phyloP scores from a whole-genome alignment of 1,140 invertebrate genomes.

The Drosophila takahashii region DNA sequence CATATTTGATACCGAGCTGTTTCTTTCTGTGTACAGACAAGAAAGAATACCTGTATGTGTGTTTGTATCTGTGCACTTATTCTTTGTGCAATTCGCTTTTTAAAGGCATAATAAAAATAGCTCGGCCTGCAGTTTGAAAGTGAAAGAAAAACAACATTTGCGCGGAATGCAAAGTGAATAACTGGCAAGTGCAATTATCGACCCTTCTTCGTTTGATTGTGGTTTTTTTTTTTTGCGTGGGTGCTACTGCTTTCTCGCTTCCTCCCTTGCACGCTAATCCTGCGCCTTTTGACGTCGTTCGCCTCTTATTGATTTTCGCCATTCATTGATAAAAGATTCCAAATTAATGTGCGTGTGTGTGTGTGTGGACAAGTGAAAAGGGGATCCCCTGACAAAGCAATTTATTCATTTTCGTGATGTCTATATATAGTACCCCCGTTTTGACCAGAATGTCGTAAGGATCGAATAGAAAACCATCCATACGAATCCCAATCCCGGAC shows the following conservation, averaged over 20 bases:
- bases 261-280: conserved; percentile 36
- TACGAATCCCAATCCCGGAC: conserved; percentile 47
- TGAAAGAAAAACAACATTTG: conserved; percentile 40
- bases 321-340: conserved; percentile 75
- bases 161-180: conserved; percentile 28
- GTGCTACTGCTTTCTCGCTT: conserved; percentile 9
- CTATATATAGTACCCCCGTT: conserved; percentile 1
- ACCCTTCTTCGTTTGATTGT: conserved; percentile 21
- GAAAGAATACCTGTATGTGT: conserved; percentile 30
- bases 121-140: conserved; percentile 62
- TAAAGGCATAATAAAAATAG: conserved; percentile 58
- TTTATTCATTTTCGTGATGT: conserved; percentile 17
- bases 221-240: conserved; percentile 27
- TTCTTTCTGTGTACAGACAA: conserved; percentile 14
- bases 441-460: conserved; percentile 65
- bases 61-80: conserved; percentile 27
- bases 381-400: neutral
- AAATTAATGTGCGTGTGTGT: conserved; percentile 8
- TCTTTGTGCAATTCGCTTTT: conserved; percentile 72
- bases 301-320: conserved; percentile 57
- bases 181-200: conserved; percentile 30
- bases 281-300: conserved; percentile 50
- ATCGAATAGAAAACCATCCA: conserved; percentile 11
- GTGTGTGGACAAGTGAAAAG: conserved; percentile 4
- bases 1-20: neutral